Conservation (phyloP, 2,797 vertebrate species). For the Falco peregrinus region DNA sequence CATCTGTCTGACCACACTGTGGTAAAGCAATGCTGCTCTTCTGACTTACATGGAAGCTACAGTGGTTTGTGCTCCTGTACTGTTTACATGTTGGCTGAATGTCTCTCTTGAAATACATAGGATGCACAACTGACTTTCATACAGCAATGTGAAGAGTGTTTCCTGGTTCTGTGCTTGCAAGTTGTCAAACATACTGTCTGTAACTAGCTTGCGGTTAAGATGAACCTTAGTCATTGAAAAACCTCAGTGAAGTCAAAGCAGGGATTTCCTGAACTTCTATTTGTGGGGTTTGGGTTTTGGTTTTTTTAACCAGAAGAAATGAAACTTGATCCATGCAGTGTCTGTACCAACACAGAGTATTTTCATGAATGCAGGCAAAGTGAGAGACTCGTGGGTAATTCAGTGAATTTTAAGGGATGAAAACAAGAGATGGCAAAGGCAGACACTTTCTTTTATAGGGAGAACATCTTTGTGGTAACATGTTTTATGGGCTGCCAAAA, state of each 20-base stretch:
- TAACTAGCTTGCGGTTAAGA: background rate
- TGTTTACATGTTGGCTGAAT: background rate
- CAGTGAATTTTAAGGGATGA: background rate
- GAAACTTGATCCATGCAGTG: background rate
- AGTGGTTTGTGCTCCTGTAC: background rate
- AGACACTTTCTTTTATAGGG: background rate
- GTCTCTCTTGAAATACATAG: background rate
- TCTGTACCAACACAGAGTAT: background rate
- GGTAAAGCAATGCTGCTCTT: background rate
- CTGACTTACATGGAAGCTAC: rapidly evolving
- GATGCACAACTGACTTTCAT: background rate
- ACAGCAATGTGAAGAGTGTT: background rate
- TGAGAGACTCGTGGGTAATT: background rate
- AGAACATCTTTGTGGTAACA: background rate
- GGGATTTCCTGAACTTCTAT: background rate
- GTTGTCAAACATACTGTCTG: background rate
- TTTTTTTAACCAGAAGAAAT: background rate
- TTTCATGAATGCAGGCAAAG: background rate
- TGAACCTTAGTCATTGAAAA: background rate
- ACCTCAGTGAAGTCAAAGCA: background rate
- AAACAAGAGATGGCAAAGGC: background rate
- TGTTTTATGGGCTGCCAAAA: background rate
- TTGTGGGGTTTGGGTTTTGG: background rate
- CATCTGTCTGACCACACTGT: background rate
- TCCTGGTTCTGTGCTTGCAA: background rate